phyloP scores from a whole-genome alignment of 2,113 vertebrate species.

The Clarias gariepinus region DNA sequence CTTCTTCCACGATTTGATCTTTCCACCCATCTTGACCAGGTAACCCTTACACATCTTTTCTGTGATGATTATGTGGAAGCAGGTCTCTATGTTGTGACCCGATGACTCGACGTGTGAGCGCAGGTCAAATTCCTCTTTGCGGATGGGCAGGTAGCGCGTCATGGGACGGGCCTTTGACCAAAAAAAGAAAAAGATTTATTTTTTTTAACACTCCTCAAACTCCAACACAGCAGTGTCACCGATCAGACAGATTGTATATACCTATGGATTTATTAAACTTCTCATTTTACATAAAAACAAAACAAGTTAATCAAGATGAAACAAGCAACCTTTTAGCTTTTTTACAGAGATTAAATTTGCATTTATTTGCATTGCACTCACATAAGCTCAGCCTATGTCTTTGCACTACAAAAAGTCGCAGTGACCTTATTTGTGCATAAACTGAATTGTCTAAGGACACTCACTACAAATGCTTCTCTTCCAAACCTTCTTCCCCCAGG shows the following conservation, averaged over 20 bases:
- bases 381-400: background rate
- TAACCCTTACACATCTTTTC: slow-evolving; percentile 97
- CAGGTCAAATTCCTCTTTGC: slow-evolving; percentile 95
- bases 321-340: background rate
- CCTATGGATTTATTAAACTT: background rate
- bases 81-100: slow-evolving; percentile 90
- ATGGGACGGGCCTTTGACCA: slow-evolving; percentile 85
- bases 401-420: background rate
- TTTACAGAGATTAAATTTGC: background rate
- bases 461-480: background rate
- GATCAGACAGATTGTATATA: background rate
- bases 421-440: background rate
- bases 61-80: slow-evolving; percentile 85
- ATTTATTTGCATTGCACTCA: background rate
- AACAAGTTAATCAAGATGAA: background rate
- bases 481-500: background rate
- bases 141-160: slow-evolving; percentile 93
- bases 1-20: slow-evolving; percentile 99
- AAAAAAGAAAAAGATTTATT: background rate
- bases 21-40: slow-evolving; percentile 98
- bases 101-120: slow-evolving; percentile 91
- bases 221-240: background rate
- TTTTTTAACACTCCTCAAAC: background rate
- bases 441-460: background rate
- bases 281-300: background rate